These are phyloP conservation scores for Gila robusta DNA, from an alignment of 2,797 vertebrate species.

Conservation along the genomic window DNA sequence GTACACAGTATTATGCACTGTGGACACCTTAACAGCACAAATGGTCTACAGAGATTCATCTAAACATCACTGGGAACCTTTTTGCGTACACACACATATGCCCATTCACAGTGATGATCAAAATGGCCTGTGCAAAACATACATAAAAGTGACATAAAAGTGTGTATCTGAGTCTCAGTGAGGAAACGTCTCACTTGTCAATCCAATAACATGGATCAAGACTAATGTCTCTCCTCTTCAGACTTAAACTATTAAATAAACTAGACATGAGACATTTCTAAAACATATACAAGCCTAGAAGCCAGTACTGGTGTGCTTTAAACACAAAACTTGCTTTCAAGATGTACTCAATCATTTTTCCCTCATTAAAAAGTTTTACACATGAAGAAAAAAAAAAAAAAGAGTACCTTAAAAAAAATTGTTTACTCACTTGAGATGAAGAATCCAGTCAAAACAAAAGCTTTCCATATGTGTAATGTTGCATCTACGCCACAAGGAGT, in stretches of 20 bases:
- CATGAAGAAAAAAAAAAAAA: no score
- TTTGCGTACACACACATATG: not conserved
- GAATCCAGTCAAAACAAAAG: no score
- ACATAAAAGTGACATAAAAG: not conserved
- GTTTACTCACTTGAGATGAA: no score
- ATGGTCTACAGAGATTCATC: not conserved
- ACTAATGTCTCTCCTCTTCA: slow-evolving; percentile 1
- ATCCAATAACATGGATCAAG: slow-evolving; percentile 13
- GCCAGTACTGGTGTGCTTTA: not conserved
- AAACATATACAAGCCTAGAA: not conserved
- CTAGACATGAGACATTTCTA: not conserved
- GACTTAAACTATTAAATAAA: slow-evolving; percentile 17
- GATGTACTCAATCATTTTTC: not conserved
- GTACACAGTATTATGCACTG: not conserved
- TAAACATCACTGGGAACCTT: not conserved
- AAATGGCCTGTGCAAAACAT: slow-evolving; percentile 20
- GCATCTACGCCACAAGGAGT: no score
- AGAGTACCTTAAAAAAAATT: no score
- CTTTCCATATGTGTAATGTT: no score
- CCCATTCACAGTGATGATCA: not conserved
- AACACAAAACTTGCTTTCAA: not conserved
- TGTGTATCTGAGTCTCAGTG: not conserved
- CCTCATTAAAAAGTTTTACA: not conserved
- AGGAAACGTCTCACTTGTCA: not conserved
- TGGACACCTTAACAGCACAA: slow-evolving; percentile 5